These are phyloP conservation scores for Ennomos quercinarius DNA, from an alignment of 2,888 invertebrate species.

Conservation along the genomic window DNA sequence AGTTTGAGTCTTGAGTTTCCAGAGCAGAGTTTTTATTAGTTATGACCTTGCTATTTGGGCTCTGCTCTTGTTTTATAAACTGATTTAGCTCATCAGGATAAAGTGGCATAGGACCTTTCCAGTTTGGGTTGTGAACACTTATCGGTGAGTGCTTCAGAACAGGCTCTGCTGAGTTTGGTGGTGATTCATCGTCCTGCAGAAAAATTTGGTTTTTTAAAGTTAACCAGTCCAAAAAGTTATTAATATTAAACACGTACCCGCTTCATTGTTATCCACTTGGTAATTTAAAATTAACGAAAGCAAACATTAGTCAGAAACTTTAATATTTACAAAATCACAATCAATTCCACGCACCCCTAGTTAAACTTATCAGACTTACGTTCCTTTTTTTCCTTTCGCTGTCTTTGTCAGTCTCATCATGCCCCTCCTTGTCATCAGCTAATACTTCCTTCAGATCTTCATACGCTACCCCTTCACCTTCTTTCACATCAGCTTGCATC, in stretches of 20 bases:
- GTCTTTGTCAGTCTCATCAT: constrained; percentile 54
- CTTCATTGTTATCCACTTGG: too few relatives aligned
- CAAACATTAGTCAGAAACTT: too few relatives aligned
- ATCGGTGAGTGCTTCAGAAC: constrained; percentile 34
- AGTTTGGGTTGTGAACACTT: constrained; percentile 59
- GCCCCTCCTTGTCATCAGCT: constrained; percentile 52
- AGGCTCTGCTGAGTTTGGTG: background rate
- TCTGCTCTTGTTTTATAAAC: constrained; percentile 56
- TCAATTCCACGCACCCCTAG: too few relatives aligned
- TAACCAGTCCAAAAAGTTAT: too few relatives aligned
- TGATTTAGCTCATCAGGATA: constrained; percentile 68
- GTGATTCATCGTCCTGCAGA: constrained; percentile 4
- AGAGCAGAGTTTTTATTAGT: constrained; percentile 37
- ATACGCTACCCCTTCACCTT: constrained; percentile 58
- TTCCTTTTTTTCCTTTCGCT: constrained; percentile 52
- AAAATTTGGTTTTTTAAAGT: background rate
- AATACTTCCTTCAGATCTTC: constrained; percentile 63
- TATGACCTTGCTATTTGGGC: constrained; percentile 23
- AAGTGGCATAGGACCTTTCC: constrained; percentile 70
- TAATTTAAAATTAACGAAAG: too few relatives aligned
- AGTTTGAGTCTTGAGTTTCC: constrained; percentile 42
- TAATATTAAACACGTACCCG: too few relatives aligned
- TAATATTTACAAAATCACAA: too few relatives aligned
- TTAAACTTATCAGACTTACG: constrained; percentile 28
- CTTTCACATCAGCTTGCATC: constrained; percentile 58